Evolutionary conservation across 1,140 invertebrate genomes (phyloP), one percentile per base, ranked within the genome.

Genomic region (Helicoverpa armigera): DNA sequence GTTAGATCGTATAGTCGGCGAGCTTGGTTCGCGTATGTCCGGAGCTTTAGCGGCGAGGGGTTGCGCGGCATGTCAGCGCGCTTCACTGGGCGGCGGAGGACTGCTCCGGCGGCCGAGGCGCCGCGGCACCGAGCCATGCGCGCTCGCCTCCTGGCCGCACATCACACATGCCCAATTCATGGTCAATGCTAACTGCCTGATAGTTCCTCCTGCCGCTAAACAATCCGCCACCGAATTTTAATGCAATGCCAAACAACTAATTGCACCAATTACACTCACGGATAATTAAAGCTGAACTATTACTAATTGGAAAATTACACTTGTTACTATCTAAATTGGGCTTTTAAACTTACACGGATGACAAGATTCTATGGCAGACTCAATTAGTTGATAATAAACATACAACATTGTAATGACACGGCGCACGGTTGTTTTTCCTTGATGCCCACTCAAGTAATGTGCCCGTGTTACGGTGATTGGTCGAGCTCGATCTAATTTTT

Each of bases 171-270:
- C 82, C 74, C 87, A 78, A 76, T 89, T 91, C 91, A 93, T 90
- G 90, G 92, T 92, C 92, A 92, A 91, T 92, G 92, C 80, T 91
- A 92, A 88, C 86, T 56, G 82, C 76, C 83, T 79, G 67, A 56
- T 81, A 78, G 61, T 82, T 85, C 80, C 23, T 23, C 79, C 18
- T 81, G 61, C 73, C 81, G 35, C 76, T 85, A 72, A 54, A 72
- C 56, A 50, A 53, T 35, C 61, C 50, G 48, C 74, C 12, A 76
- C 75, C 56, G 73, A 78, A 75, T 83, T 74, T 63, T 56, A 83
- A 77, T 61, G 56, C 60, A 53, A 16, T 79, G 51, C 14, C 58
- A 76, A 63, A 63, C 16, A 50, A 63, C 23, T 54, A 72, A 54
- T 72, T 72, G 50, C 51, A 65, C 61, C 61, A 77, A 77, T 77